phyloP scores from a whole-genome alignment of 2,888 invertebrate genomes.

The Empis stercorea region DNA sequence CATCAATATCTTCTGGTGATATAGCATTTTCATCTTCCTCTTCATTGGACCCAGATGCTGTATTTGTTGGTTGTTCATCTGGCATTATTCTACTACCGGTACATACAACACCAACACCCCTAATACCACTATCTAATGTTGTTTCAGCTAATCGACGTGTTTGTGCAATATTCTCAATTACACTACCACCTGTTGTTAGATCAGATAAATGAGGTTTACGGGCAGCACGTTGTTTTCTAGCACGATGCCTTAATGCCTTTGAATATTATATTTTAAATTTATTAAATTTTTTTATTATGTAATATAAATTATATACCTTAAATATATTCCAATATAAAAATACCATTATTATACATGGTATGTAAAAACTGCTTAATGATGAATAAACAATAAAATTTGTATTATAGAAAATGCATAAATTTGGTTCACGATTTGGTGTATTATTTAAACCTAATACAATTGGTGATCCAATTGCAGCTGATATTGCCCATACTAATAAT shows the following conservation, averaged over 20 bases:
- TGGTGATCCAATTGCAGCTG: constrained; percentile 89
- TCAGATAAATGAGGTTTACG: constrained; percentile 63
- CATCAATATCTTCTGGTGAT: constrained; percentile 52
- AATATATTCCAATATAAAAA: constrained; percentile 96
- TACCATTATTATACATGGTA: constrained; percentile 97
- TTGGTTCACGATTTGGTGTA: constrained; percentile 69
- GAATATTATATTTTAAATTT: constrained; percentile 7
- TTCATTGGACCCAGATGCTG: constrained; percentile 80
- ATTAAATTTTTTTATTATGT: background rate
- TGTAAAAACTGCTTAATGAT: constrained; percentile 95
- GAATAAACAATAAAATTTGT: constrained; percentile 97
- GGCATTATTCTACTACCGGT: constrained; percentile 40
- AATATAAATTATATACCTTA: constrained; percentile 50
- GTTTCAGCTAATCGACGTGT: constrained; percentile 71
- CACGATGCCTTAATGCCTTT: constrained; percentile 74
- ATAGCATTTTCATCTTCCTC: constrained; percentile 60
- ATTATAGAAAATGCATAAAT: constrained; percentile 92
- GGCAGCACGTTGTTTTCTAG: constrained; percentile 67
- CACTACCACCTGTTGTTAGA: constrained; percentile 62
- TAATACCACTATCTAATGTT: constrained; percentile 39
- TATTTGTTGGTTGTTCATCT: constrained; percentile 74
- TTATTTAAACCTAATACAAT: constrained; percentile 93
- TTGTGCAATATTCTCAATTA: constrained; percentile 81
- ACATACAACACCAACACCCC: constrained; percentile 25
- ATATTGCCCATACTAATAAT: constrained; percentile 89